Percentiles rank a stretch among this genome's conserved stretches.
These are phyloP conservation scores for Bombycilla garrulus DNA, from an alignment of 2,113 vertebrate genomes.

Conservation along the genomic window DNA sequence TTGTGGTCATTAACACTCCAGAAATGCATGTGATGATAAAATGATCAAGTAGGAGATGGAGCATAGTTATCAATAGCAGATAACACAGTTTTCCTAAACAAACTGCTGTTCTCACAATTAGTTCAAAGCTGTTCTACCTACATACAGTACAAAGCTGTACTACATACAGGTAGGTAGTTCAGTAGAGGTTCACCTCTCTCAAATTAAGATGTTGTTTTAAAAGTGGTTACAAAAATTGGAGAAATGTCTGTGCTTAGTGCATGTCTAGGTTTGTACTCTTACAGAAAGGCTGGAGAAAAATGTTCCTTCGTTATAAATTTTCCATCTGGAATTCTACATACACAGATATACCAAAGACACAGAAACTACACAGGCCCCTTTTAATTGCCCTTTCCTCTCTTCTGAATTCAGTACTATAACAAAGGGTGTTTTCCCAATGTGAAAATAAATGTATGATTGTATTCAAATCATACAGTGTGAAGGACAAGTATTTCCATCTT, in stretches of 20 bases:
- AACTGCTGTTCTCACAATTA: not conserved
- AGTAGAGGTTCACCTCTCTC: not conserved
- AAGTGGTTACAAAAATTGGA: slow-evolving; percentile 5
- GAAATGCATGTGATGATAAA: not conserved
- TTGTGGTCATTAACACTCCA: not conserved
- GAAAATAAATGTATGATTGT: not conserved
- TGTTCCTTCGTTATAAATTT: not conserved
- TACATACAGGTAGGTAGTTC: not conserved
- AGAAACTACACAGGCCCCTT: slow-evolving; percentile 11
- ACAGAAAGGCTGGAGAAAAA: not conserved
- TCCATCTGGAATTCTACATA: not conserved
- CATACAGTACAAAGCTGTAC: not conserved
- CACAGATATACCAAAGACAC: not conserved
- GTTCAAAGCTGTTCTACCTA: not conserved
- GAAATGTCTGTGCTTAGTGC: not conserved
- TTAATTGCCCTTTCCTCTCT: not conserved
- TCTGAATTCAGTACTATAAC: not conserved
- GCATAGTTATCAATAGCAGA: not conserved
- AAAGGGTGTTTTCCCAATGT: not conserved
- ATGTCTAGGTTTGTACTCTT: not conserved
- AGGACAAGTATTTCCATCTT: not conserved
- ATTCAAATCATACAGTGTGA: not conserved
- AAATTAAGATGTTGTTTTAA: not conserved
- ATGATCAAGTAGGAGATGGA: not conserved
- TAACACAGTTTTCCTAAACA: not conserved